phyloP scores from a whole-genome alignment of 2,113 vertebrate species.

The Phrynocephalus versicolor region DNA sequence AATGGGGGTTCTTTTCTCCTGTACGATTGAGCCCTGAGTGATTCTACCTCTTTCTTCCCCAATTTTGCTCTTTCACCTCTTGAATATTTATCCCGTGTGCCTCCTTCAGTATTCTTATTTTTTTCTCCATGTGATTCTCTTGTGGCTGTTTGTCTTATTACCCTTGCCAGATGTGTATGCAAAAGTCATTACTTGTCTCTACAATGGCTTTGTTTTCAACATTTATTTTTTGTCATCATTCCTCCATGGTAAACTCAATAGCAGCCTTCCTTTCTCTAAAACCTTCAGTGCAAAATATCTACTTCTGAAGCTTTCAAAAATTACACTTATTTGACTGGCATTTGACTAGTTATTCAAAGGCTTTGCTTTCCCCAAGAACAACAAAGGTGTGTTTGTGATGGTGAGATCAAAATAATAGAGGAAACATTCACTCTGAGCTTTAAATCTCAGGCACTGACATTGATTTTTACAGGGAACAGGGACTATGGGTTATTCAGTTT shows the following conservation, averaged over 20 bases:
- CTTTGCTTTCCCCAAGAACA: conserved; percentile 5
- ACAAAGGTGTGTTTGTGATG: rapidly evolving
- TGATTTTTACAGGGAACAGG: neutral
- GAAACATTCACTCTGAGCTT: neutral
- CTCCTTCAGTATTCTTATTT: conserved; percentile 34
- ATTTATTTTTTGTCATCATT: conserved; percentile 42
- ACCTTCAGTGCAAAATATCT: conserved; percentile 30
- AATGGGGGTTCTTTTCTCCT: too few relatives aligned
- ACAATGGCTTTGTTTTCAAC: conserved; percentile 33
- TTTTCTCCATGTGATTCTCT: conserved; percentile 28
- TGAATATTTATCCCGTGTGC: neutral
- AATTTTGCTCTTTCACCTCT: neutral
- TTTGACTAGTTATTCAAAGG: conserved; percentile 20
- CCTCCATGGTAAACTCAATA: conserved; percentile 34
- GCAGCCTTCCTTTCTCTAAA: neutral
- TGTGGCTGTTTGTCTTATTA: conserved; percentile 30
- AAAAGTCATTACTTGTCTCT: conserved; percentile 3
- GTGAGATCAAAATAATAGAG: conserved; percentile 4
- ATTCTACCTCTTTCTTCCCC: neutral
- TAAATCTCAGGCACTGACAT: neutral
- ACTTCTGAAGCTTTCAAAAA: neutral
- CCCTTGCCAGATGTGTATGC: conserved; percentile 35
- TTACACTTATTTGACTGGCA: conserved; percentile 24
- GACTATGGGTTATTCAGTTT: neutral
- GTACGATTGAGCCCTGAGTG: too few relatives aligned